phyloP scores from a whole-genome alignment of 2,113 vertebrate genomes.

The Steatornis caripensis region DNA sequence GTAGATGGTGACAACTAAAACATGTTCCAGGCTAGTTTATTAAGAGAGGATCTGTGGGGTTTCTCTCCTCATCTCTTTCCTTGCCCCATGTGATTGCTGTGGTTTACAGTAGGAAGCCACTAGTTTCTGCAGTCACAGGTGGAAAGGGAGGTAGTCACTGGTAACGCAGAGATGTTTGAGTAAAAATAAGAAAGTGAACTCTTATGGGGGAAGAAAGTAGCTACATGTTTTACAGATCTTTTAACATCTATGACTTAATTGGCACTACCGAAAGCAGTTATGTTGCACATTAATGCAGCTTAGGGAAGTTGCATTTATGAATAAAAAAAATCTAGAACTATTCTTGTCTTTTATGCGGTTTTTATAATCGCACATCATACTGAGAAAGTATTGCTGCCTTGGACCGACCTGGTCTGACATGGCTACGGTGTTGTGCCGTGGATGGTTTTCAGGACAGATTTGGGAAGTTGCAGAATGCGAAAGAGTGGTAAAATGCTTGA shows the following conservation, averaged over 20 bases:
- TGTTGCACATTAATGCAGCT: neutral
- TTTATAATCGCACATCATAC: neutral
- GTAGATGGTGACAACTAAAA: neutral
- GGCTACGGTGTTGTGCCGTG: neutral
- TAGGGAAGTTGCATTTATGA: neutral
- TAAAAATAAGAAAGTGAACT: neutral
- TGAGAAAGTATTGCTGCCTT: neutral
- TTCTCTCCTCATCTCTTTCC: neutral
- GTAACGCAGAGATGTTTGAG: neutral
- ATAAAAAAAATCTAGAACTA: neutral
- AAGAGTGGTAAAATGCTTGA: neutral
- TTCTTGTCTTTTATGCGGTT: neutral
- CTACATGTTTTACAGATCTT: neutral
- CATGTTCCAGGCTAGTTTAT: neutral
- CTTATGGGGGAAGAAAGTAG: neutral
- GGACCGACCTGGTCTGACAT: neutral
- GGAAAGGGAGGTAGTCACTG: neutral
- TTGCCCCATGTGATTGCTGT: neutral
- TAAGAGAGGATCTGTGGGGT: neutral
- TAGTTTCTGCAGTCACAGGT: neutral
- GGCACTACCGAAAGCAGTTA: neutral
- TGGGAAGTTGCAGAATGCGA: neutral
- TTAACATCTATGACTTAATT: neutral
- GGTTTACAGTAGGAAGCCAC: neutral
- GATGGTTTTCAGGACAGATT: neutral